Conservation (phyloP, 2,888 invertebrate species). For the Metopia argyrocephala region DNA sequence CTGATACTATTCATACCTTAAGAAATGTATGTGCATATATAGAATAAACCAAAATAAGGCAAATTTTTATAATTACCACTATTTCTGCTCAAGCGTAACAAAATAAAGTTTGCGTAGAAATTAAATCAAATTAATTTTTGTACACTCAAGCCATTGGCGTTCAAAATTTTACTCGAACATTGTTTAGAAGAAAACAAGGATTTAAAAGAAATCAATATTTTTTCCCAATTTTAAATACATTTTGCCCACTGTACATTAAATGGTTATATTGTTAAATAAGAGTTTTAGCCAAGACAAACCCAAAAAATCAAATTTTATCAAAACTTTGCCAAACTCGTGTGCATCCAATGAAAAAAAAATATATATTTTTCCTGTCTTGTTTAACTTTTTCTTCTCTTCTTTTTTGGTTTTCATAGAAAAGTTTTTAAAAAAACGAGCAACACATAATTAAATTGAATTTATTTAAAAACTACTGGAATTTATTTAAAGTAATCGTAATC, state of each 20-base stretch:
- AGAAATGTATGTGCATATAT: too few relatives aligned
- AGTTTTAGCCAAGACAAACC: background rate
- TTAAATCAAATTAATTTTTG: too few relatives aligned
- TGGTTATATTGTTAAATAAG: background rate
- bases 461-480: background rate
- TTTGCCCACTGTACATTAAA: background rate
- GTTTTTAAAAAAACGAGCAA: background rate
- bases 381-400: background rate
- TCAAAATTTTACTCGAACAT: too few relatives aligned
- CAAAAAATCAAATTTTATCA: background rate
- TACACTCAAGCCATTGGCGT: too few relatives aligned
- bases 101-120: too few relatives aligned
- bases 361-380: background rate
- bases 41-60: too few relatives aligned
- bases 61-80: too few relatives aligned
- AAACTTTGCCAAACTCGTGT: background rate
- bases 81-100: too few relatives aligned
- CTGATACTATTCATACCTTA: too few relatives aligned
- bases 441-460: background rate
- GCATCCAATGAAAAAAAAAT: background rate
- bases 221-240: background rate
- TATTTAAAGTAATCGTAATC: background rate
- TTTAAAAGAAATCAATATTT: too few relatives aligned
- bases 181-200: too few relatives aligned
- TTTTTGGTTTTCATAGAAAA: background rate